Base-by-base conservation (phyloP, 2,888 invertebrate species). In the Caenorhabditis parvicauda region DNA sequence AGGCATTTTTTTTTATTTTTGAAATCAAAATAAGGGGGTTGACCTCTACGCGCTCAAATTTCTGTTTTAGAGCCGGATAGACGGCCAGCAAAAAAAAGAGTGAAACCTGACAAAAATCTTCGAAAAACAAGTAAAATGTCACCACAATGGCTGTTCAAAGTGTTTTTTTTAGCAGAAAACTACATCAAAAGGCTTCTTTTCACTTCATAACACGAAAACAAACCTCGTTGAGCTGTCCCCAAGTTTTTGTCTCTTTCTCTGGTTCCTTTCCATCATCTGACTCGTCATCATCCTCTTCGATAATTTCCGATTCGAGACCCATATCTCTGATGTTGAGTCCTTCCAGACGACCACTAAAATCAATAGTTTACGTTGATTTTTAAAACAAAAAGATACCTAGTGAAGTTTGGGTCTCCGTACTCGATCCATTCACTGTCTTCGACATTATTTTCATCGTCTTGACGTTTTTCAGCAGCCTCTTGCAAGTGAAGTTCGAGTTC, bases 341-440 rank as follows among this genome's bases (percentile, higher is more conserved):
- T 43, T 73, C 72, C 12, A 73, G 58, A 50, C 66, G 63, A 39
- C 19, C 60, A 53, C n/a, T 12, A 25, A 12, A 25, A 21, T 14
- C 41, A 41, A 41, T 14, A 14, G 12, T 19, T 12, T 41, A 44
- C 19, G 24, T 22, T 19, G 22, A 22, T 44, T 41, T 41, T n/a
- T 41, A 41, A 7, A 41, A 9, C 7, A 41, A 12, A 41, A n/a
- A n/a, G n/a, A n/a, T n/a, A n/a, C n/a, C n/a, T n/a, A n/a, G n/a
- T n/a, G n/a, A n/a, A n/a, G n/a, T n/a, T n/a, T n/a, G n/a, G n/a
- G 38, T 65, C 62, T 7, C 62, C 67, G 17, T 69, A 70, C 43
- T 73, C 72, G 22, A 70, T 67, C 72, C 72, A 73, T 37, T 73
- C 72, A 51, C 70, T 70, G 21, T 73, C 72, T 44, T 73, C 75